Conservation (phyloP, 2,797 vertebrate species). For the Petrocephalus schoutedeni region DNA sequence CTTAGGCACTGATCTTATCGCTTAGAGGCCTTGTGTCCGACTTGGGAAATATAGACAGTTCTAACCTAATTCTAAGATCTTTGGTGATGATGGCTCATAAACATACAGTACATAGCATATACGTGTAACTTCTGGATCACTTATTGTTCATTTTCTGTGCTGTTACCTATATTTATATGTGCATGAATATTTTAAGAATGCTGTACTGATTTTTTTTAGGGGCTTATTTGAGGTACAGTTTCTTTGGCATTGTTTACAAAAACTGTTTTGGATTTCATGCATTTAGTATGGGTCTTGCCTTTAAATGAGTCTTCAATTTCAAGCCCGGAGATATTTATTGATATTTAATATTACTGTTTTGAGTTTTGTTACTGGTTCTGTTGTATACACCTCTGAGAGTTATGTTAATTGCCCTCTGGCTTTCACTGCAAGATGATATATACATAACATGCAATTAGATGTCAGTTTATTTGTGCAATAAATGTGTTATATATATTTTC, state of each 20-base stretch:
- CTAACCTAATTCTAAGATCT: not conserved
- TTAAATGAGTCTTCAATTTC: not conserved
- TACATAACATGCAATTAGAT: not conserved
- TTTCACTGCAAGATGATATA: not conserved
- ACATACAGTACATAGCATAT: not conserved
- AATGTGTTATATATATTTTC: constrained; percentile 13
- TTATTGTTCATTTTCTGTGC: not conserved
- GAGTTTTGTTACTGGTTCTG: not conserved
- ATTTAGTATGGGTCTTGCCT: not conserved
- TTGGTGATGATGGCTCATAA: not conserved
- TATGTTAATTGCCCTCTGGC: not conserved
- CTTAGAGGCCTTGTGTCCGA: not conserved
- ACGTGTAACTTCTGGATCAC: not conserved
- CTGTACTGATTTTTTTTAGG: not conserved
- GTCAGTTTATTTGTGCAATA: not conserved
- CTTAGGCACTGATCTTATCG: not conserved
- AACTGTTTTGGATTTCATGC: not conserved
- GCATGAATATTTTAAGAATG: constrained; percentile 21
- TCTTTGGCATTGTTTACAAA: not conserved
- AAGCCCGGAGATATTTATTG: not conserved
- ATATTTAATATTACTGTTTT: not conserved
- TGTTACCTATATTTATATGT: not conserved
- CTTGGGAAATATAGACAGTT: not conserved
- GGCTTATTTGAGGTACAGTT: not conserved
- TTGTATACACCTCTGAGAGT: not conserved